A percentile compares a stretch with the other conserved stretches of the same genome.
Evolutionary conservation across 2,888 invertebrate genomes (phyloP).

Genomic region (Sarcophaga rosellei): DNA sequence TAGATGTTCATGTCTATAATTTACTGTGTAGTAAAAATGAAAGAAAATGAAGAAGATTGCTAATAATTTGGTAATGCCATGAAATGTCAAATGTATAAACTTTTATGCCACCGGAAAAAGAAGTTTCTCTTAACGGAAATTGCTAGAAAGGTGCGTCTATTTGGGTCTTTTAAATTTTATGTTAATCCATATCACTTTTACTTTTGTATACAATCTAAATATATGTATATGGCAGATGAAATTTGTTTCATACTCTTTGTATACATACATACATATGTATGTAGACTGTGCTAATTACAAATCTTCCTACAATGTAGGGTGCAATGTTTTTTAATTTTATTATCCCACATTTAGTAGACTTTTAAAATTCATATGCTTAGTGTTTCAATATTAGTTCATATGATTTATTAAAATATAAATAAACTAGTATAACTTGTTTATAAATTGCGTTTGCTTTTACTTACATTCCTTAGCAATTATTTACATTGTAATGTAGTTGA

Average conservation of each 20-base stretch:
- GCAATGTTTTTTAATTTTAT: too few relatives aligned
- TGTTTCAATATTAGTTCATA: not conserved
- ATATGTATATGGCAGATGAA: too few relatives aligned
- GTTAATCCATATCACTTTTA: too few relatives aligned
- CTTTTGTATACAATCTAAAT: too few relatives aligned
- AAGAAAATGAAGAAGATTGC: not conserved
- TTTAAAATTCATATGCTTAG: too few relatives aligned
- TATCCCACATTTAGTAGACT: too few relatives aligned
- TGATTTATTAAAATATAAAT: not conserved
- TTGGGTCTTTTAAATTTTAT: too few relatives aligned
- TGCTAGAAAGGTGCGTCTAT: not conserved
- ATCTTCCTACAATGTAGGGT: too few relatives aligned
- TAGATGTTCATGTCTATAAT: not conserved
- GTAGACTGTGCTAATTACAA: not conserved
- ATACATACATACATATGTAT: too few relatives aligned
- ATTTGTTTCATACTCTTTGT: too few relatives aligned
- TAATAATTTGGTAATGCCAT: not conserved
- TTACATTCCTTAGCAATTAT: conserved; percentile 12
- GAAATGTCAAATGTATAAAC: not conserved
- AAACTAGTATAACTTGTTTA: conserved; percentile 23
- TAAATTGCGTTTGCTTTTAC: not conserved
- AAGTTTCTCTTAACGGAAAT: conserved; percentile 25
- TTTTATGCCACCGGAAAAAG: not conserved
- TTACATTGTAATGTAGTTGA: not conserved
- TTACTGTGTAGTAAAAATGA: not conserved